These are phyloP conservation scores for Drosophila ogumai DNA, from an alignment of 1,140 invertebrate genomes.

Conservation along the genomic window DNA sequence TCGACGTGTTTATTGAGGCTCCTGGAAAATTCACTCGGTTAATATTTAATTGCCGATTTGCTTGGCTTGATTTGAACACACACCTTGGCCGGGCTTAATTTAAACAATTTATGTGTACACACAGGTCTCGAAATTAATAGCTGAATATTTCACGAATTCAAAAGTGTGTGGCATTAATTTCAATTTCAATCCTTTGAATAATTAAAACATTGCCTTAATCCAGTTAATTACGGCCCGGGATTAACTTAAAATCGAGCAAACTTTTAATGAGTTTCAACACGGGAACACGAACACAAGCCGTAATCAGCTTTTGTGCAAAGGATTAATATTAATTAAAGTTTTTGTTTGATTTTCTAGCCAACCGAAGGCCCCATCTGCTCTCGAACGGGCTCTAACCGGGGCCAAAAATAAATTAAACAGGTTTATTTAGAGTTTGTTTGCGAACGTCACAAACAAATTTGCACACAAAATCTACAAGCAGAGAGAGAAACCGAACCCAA, in stretches of 20 bases:
- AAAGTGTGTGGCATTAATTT: constrained; percentile 15
- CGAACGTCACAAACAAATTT: constrained; percentile 28
- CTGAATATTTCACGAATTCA: constrained; percentile 31
- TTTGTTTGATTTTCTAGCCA: constrained; percentile 59
- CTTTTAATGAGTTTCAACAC: constrained; percentile 66
- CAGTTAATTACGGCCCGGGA: constrained; percentile 46
- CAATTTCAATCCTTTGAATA: constrained; percentile 23
- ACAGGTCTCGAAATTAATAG: constrained; percentile 14
- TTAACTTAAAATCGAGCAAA: constrained; percentile 43
- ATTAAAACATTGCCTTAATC: constrained; percentile 21
- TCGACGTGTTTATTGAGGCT: constrained; percentile 58
- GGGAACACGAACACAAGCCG: constrained; percentile 7
- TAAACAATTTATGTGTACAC: neutral
- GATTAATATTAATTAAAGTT: constrained; percentile 79
- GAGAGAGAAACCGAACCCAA: constrained; percentile 18
- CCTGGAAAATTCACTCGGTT: constrained; percentile 51
- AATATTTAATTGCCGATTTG: constrained; percentile 71
- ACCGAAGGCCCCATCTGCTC: constrained; percentile 7
- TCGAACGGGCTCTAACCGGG: neutral
- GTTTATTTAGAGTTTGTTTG: constrained; percentile 19
- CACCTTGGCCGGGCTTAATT: constrained; percentile 6
- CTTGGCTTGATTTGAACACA: neutral
- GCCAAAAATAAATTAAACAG: constrained; percentile 22
- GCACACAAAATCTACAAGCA: constrained; percentile 6
- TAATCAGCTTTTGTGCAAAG: constrained; percentile 47